Evolutionary conservation across 2,888 invertebrate species (phyloP).

Genomic region (Campoplex nolae): DNA sequence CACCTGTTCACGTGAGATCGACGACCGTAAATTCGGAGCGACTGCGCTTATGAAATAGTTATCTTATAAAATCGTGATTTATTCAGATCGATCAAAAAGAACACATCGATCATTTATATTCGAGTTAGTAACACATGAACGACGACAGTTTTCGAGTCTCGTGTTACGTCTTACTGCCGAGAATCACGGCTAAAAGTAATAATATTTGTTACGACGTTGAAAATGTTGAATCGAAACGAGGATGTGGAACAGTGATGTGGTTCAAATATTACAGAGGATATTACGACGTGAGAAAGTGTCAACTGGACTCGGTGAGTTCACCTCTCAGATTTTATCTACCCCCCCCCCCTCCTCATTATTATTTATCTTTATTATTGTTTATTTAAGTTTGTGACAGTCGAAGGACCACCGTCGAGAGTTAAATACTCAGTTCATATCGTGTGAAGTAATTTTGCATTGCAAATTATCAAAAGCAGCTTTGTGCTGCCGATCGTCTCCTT

Average conservation of each 20-base stretch:
- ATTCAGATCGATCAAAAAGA: constrained; percentile 4
- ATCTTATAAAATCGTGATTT: neutral
- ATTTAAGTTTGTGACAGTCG: neutral
- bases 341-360: neutral
- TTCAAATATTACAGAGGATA: constrained; percentile 82
- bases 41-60: constrained; percentile 12
- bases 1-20: constrained; percentile 5
- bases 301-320: constrained; percentile 79
- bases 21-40: neutral
- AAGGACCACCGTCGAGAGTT: neutral
- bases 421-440: neutral
- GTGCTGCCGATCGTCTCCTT: neutral
- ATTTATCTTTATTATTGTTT: neutral
- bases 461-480: too few relatives aligned
- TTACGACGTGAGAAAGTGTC: constrained; percentile 81
- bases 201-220: constrained; percentile 50
- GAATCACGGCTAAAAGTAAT: constrained; percentile 40
- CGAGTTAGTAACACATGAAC: constrained; percentile 61
- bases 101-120: constrained; percentile 5
- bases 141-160: constrained; percentile 66
- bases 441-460: neutral
- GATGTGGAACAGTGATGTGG: constrained; percentile 78
- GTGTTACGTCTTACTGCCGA: constrained; percentile 67
- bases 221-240: constrained; percentile 67
- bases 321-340: neutral